Evolutionary conservation across 2,113 vertebrate genomes (phyloP).

Genomic region (Chascanopsetta lugubris): DNA sequence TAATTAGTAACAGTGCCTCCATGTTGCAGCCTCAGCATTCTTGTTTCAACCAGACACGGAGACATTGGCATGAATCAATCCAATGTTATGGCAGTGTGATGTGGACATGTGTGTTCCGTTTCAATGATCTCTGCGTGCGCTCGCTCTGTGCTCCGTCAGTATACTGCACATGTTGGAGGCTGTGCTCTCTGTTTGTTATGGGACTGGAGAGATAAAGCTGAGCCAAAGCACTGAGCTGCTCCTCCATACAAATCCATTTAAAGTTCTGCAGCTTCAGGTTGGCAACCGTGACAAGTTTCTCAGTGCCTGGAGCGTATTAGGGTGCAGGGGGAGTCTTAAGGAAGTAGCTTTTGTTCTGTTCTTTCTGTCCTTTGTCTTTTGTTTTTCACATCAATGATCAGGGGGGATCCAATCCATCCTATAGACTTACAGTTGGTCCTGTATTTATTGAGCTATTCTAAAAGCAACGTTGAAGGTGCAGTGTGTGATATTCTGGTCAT

Average conservation of each 20-base stretch:
- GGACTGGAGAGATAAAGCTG: constrained; percentile 12
- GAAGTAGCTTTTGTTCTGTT: constrained; percentile 32
- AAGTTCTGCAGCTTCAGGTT: constrained; percentile 22
- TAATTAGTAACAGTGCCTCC: constrained; percentile 36
- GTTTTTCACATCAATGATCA: constrained; percentile 2
- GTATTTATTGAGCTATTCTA: constrained; percentile 10
- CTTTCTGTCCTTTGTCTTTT: not conserved
- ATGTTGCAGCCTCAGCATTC: constrained; percentile 40
- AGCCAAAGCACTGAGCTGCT: constrained; percentile 38
- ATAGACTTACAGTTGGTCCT: constrained; percentile 5
- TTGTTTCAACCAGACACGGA: constrained; percentile 24
- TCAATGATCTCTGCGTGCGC: not conserved
- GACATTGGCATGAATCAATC: constrained; percentile 21
- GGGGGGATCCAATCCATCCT: not conserved
- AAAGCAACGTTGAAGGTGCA: no score
- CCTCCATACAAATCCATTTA: constrained; percentile 45
- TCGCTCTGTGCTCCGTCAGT: constrained; percentile 3
- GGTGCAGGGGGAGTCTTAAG: constrained; percentile 42
- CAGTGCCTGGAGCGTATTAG: constrained; percentile 38
- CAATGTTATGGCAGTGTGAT: not conserved
- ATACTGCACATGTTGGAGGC: constrained; percentile 21
- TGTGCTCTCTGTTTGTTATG: constrained; percentile 35
- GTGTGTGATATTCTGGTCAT: no score
- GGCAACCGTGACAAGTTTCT: constrained; percentile 38
- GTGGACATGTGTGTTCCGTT: constrained; percentile 6